Conservation (phyloP, 2,113 vertebrate species). For the Opisthocomus hoazin region DNA sequence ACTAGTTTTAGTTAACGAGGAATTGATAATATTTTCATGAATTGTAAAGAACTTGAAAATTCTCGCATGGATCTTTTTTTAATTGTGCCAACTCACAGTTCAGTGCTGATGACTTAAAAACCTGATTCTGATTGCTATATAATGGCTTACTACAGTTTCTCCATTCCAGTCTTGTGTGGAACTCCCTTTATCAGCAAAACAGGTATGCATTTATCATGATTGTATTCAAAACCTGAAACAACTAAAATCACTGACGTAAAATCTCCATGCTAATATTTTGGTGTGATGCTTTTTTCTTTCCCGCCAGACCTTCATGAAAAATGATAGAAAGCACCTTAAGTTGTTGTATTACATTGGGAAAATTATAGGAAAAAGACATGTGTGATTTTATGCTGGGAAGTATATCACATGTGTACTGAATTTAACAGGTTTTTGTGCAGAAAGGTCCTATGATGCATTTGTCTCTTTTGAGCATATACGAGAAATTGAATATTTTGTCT, state of each 20-base stretch:
- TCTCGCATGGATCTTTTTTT: neutral
- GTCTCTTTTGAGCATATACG: neutral
- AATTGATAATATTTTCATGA: neutral
- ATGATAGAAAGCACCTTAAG: neutral
- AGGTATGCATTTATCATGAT: neutral
- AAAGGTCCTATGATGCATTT: neutral
- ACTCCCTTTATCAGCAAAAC: neutral
- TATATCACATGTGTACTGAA: neutral
- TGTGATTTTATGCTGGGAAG: neutral
- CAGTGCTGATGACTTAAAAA: neutral
- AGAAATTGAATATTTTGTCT: neutral
- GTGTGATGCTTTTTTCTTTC: neutral
- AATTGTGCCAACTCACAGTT: neutral
- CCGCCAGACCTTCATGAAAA: neutral
- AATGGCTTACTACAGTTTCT: neutral
- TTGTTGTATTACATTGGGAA: neutral
- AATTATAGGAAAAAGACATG: neutral
- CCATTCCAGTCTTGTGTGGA: neutral
- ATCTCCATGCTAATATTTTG: neutral
- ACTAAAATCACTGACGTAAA: neutral
- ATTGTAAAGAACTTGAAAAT: neutral
- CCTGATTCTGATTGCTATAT: neutral
- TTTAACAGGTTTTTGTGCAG: neutral
- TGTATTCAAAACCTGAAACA: neutral
- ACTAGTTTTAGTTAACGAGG: neutral